A percentile compares a stretch with the other conserved stretches of the same genome.
phyloP scores from a whole-genome alignment of 2,888 invertebrate species.

The Orthosia incerta region DNA sequence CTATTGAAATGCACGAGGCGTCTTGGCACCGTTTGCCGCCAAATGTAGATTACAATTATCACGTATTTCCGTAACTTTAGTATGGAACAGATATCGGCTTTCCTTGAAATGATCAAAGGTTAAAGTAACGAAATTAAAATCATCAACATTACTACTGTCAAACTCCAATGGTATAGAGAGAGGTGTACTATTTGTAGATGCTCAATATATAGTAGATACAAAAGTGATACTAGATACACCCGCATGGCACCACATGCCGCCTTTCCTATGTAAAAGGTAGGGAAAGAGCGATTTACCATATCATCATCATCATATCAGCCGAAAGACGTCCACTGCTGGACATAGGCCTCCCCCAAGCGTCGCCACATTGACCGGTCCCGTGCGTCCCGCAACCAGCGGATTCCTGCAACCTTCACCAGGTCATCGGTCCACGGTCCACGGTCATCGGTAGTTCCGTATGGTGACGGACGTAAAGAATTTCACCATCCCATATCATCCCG shows the following conservation, averaged over 20 bases:
- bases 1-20: conserved; percentile 13
- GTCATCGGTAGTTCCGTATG: no score
- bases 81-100: conserved; percentile 7
- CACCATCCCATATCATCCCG: no score
- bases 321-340: no score
- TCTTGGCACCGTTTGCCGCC: conserved; percentile 49
- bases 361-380: no score
- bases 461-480: no score
- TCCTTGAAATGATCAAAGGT: conserved; percentile 11
- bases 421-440: no score
- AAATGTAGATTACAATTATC: conserved; percentile 36
- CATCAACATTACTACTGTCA: not conserved
- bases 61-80: conserved; percentile 33
- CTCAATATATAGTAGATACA: not conserved
- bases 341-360: no score
- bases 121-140: not conserved
- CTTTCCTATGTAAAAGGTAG: no score
- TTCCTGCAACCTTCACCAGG: no score
- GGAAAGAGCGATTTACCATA: not conserved
- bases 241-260: not conserved
- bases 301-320: no score
- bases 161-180: not conserved
- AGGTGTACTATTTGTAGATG: not conserved
- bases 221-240: no score
- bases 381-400: no score